These are phyloP conservation scores for Agonum fuliginosum DNA, from an alignment of 2,888 invertebrate genomes.

Conservation along the genomic window DNA sequence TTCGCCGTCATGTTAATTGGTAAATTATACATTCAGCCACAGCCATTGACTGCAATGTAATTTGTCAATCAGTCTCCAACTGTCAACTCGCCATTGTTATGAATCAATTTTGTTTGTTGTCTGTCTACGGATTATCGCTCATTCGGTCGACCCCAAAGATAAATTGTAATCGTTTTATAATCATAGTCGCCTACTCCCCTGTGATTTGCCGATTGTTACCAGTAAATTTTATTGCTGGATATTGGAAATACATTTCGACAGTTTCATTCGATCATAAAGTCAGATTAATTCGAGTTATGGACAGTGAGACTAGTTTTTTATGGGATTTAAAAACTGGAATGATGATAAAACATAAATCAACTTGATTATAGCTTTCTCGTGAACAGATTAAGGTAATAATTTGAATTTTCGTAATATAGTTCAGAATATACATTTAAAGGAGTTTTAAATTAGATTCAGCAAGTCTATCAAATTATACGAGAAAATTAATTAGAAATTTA, in stretches of 20 bases:
- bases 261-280: conserved; percentile 35
- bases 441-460: neutral
- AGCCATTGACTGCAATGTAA: conserved; percentile 36
- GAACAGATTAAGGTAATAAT: conserved; percentile 27
- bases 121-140: conserved; percentile 14
- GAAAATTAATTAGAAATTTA: neutral
- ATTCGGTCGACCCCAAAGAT: neutral
- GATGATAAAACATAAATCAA: conserved; percentile 24
- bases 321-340: conserved; percentile 21
- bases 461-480: neutral
- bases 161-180: conserved; percentile 33
- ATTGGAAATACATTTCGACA: conserved; percentile 34
- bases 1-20: conserved; percentile 8
- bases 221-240: conserved; percentile 38
- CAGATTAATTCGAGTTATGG: conserved; percentile 11
- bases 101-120: conserved; percentile 34
- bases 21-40: conserved; percentile 38
- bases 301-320: conserved; percentile 10
- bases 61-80: conserved; percentile 23
- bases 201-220: conserved; percentile 6
- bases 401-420: conserved; percentile 32
- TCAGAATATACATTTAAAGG: neutral
- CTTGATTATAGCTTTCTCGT: conserved; percentile 30
- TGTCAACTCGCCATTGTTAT: conserved; percentile 25
- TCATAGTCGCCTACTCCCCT: neutral